These are phyloP conservation scores for Nephrocerus scutellatus DNA, from an alignment of 2,888 invertebrate genomes.

Conservation along the genomic window DNA sequence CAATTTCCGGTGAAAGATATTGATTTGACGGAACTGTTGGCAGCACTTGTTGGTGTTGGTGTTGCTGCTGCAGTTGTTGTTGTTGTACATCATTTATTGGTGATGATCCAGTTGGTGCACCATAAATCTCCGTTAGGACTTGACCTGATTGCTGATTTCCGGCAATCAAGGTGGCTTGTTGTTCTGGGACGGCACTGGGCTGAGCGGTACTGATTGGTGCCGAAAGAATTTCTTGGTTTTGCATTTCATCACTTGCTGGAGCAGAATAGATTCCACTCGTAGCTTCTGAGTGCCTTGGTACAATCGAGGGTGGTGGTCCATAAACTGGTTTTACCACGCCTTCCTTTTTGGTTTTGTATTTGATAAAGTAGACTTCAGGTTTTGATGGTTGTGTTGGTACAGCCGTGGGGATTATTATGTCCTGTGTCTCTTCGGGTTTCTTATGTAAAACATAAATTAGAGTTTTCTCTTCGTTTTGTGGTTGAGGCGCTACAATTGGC, in stretches of 20 bases:
- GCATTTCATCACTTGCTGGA: conserved; percentile 14
- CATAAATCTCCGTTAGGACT: conserved; percentile 27
- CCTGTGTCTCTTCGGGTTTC: conserved; percentile 74
- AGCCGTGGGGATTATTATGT: conserved; percentile 67
- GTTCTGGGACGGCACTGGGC: conserved; percentile 24
- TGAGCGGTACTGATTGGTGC: conserved; percentile 28
- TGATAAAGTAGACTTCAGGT: conserved; percentile 80
- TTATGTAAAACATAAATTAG: conserved; percentile 82
- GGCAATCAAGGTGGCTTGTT: conserved; percentile 3
- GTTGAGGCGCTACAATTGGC: conserved; percentile 68
- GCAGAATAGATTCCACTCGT: conserved; percentile 27
- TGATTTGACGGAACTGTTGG: conserved; percentile 29
- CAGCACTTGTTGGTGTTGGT: no score
- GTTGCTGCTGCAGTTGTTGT: no score
- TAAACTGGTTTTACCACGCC: conserved; percentile 35
- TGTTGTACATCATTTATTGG: conserved; percentile 27
- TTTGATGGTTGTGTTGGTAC: conserved; percentile 77
- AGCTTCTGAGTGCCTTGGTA: not conserved
- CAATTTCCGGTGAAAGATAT: conserved; percentile 33
- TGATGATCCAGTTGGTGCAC: conserved; percentile 27
- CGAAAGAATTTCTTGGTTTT: conserved; percentile 25
- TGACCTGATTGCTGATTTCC: conserved; percentile 22
- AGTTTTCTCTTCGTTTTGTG: conserved; percentile 79
- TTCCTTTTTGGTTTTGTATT: conserved; percentile 47
- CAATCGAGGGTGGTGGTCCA: conserved; percentile 33